Percentiles rank a stretch among this genome's conserved stretches.
Conservation (phyloP, 2,888 invertebrate genomes). For the Eupithecia vulgata region DNA sequence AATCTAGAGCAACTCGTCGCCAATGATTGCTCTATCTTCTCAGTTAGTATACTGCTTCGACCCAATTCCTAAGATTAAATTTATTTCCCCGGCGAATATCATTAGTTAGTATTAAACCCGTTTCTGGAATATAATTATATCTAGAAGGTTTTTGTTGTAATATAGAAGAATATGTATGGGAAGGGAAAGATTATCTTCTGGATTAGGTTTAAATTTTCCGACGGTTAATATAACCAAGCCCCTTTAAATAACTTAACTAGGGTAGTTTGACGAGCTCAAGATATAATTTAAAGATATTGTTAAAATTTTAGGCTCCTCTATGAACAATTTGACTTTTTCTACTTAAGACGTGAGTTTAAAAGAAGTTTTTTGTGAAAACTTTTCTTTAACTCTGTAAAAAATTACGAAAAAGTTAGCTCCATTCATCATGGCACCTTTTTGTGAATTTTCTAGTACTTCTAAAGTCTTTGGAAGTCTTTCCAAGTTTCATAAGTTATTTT, state of each 20-base stretch:
- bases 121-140: conserved; percentile 43
- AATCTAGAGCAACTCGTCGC: conserved; percentile 46
- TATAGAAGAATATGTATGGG: neutral
- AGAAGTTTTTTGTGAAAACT: neutral
- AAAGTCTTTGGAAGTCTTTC: neutral
- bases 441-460: neutral
- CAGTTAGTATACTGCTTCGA: conserved; percentile 60
- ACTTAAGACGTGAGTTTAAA: neutral
- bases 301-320: neutral
- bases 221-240: neutral
- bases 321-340: neutral
- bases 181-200: neutral
- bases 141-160: neutral
- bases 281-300: neutral
- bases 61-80: conserved; percentile 75
- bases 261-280: neutral
- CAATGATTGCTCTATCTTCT: conserved; percentile 57
- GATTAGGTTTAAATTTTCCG: neutral
- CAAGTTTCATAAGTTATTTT: neutral
- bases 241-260: neutral
- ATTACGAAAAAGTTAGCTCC: neutral
- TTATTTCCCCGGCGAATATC: conserved; percentile 62
- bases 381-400: neutral
- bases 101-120: conserved; percentile 51
- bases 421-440: neutral